Evolutionary conservation across 2,113 vertebrate genomes (phyloP).

Genomic region (Acrocephalus kingi): DNA sequence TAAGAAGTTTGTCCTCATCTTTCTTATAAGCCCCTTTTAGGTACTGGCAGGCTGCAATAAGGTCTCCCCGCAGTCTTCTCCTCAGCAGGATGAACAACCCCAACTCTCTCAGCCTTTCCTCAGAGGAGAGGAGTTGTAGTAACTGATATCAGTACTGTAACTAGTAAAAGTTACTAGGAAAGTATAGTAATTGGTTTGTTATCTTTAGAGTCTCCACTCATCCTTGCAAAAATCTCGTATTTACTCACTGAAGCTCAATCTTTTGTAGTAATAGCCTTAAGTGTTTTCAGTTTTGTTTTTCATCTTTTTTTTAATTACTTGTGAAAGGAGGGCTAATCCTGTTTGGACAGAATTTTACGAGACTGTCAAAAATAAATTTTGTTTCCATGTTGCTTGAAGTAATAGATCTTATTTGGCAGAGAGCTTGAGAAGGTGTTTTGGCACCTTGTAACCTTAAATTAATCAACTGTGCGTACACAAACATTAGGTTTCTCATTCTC

Average conservation of each 20-base stretch:
- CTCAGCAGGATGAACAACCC: not conserved
- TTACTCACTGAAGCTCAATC: not conserved
- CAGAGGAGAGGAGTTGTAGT: not conserved
- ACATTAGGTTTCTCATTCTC: not conserved
- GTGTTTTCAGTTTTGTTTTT: not conserved
- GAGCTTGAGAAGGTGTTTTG: constrained; percentile 3
- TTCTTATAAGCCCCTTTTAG: not conserved
- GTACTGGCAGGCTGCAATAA: not conserved
- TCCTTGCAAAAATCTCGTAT: not conserved
- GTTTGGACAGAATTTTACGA: not conserved
- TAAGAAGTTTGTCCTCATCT: not conserved
- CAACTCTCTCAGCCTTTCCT: not conserved
- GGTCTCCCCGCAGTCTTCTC: not conserved
- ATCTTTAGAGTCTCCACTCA: not conserved
- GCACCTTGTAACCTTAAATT: constrained; percentile 29
- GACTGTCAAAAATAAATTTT: constrained; percentile 7
- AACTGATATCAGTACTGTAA: not conserved
- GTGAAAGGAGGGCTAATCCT: not conserved
- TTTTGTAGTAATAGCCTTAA: not conserved
- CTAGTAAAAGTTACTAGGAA: not conserved
- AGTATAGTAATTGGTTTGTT: not conserved
- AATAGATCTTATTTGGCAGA: not conserved
- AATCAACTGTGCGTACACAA: not conserved
- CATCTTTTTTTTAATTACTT: not conserved
- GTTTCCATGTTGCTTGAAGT: not conserved